Conservation (phyloP, 2,888 invertebrate species). For the Acanthosepion pharaonis region DNA sequence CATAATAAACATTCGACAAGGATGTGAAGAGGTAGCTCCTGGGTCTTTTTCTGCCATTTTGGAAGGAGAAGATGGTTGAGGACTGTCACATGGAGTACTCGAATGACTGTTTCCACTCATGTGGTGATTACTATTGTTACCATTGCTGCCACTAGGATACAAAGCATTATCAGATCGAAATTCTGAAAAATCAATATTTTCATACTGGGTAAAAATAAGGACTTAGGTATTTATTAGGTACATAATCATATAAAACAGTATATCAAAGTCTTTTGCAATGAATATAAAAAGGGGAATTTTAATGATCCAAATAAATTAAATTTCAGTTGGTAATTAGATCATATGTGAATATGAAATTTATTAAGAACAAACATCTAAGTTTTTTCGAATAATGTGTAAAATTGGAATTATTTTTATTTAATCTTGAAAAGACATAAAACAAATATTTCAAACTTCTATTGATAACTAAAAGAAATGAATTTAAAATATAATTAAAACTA, state of each 20-base stretch:
- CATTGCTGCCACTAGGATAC: background rate
- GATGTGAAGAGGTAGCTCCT: constrained; percentile 49
- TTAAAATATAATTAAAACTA: background rate
- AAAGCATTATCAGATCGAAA: background rate
- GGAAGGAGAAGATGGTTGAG: constrained; percentile 55
- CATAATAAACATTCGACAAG: constrained; percentile 78
- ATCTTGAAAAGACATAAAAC: background rate
- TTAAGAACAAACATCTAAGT: too few species aligned
- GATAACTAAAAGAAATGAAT: background rate
- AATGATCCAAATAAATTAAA: too few species aligned
- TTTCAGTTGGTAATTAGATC: too few species aligned
- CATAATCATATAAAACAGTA: too few species aligned
- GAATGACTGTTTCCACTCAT: constrained; percentile 53
- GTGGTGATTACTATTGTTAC: background rate
- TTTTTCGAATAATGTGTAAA: too few species aligned
- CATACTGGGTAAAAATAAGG: background rate
- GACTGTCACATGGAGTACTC: constrained; percentile 63
- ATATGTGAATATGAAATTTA: too few species aligned
- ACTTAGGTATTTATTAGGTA: too few species aligned
- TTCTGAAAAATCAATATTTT: constrained; percentile 4
- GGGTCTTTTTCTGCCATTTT: constrained; percentile 51
- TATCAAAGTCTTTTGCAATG: too few species aligned
- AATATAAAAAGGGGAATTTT: too few species aligned
- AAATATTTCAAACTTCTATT: background rate
- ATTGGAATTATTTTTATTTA: too few species aligned